A percentile compares a stretch with the other conserved stretches of the same genome.
phyloP scores from a whole-genome alignment of 2,888 invertebrate species.

The Patella pellucida region DNA sequence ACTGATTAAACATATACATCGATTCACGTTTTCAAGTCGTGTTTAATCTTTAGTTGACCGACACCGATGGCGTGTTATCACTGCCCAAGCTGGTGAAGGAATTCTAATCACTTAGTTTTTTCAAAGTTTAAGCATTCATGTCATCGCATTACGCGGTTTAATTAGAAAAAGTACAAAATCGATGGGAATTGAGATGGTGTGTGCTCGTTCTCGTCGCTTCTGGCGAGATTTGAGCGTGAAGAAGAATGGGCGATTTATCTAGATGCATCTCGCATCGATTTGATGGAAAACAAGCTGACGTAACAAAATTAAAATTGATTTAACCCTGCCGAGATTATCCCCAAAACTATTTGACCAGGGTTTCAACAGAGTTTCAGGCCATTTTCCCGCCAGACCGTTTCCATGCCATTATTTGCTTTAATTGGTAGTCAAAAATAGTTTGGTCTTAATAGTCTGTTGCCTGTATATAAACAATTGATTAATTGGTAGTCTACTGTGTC shows the following conservation, averaged over 20 bases:
- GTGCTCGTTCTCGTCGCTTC: slow-evolving; percentile 9
- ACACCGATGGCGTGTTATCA: slow-evolving; percentile 8
- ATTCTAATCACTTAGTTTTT: slow-evolving; percentile 12
- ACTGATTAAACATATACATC: slow-evolving; percentile 9
- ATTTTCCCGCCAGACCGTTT: neutral
- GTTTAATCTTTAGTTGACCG: slow-evolving; percentile 9
- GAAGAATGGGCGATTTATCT: slow-evolving; percentile 11
- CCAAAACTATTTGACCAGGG: slow-evolving; percentile 9
- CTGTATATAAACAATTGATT: no score
- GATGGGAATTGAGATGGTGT: slow-evolving; percentile 9
- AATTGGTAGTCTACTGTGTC: no score
- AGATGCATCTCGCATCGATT: slow-evolving; percentile 11
- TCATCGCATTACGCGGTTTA: slow-evolving; percentile 11
- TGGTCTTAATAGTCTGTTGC: no score
- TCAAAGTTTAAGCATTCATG: slow-evolving; percentile 11
- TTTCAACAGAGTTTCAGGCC: neutral
- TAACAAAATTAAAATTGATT: slow-evolving; percentile 12
- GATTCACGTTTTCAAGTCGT: slow-evolving; percentile 3
- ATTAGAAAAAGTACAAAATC: slow-evolving; percentile 10
- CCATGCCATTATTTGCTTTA: neutral
- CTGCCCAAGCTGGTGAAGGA: slow-evolving; percentile 10
- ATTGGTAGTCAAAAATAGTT: neutral
- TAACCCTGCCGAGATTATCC: slow-evolving; percentile 12
- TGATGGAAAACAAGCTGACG: slow-evolving; percentile 10
- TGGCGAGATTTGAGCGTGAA: slow-evolving; percentile 2